These are phyloP conservation scores for Phasia obesa DNA, from an alignment of 2,888 invertebrate species.

Conservation along the genomic window DNA sequence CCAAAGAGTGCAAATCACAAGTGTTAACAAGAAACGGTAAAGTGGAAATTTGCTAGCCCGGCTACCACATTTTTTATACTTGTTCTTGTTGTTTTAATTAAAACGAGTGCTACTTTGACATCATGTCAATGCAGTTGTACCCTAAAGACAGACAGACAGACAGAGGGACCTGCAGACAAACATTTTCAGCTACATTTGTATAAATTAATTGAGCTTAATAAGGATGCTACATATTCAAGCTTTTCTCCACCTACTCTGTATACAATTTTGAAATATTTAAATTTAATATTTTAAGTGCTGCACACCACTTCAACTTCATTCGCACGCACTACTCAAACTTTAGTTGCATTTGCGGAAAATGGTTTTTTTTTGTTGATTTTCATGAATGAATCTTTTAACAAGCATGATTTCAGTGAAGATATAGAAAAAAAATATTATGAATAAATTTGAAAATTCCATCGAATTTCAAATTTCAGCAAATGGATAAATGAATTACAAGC, in stretches of 20 bases:
- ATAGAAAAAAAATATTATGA: conserved; percentile 42
- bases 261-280: conserved; percentile 43
- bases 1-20: conserved; percentile 65
- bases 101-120: conserved; percentile 74
- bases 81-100: conserved; percentile 71
- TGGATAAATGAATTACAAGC: conserved; percentile 60
- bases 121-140: conserved; percentile 77
- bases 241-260: conserved; percentile 34
- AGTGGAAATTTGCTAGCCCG: conserved; percentile 57
- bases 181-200: conserved; percentile 44
- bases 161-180: neutral
- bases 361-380: conserved; percentile 32
- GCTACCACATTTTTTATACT: conserved; percentile 48
- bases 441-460: conserved; percentile 60
- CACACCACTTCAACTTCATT: conserved; percentile 38
- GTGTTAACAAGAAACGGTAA: conserved; percentile 73
- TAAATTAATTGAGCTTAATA: conserved; percentile 65
- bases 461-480: conserved; percentile 54
- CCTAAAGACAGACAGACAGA: conserved; percentile 14
- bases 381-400: conserved; percentile 63
- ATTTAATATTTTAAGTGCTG: conserved; percentile 40
- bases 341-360: conserved; percentile 29
- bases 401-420: conserved; percentile 21
- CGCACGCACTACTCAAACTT: conserved; percentile 40
- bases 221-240: conserved; percentile 33